Conservation (phyloP, 2,113 vertebrate species). For the Phalacrocorax aristotelis region DNA sequence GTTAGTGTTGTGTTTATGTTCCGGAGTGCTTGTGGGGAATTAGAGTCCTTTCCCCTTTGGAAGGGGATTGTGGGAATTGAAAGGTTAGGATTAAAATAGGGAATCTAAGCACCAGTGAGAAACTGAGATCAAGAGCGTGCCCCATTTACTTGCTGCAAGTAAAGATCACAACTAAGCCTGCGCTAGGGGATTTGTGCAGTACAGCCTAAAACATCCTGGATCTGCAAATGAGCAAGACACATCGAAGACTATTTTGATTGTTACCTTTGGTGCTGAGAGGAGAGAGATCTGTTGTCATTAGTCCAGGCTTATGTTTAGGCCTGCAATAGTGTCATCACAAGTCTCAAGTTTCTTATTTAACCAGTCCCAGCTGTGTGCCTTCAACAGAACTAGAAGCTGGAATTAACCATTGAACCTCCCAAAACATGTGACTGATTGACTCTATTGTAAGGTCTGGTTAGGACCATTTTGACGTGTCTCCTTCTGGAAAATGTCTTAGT, state of each 20-base stretch:
- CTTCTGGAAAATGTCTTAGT: constrained; percentile 13
- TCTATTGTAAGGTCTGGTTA: not conserved
- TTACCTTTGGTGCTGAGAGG: constrained; percentile 3
- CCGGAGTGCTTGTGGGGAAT: constrained; percentile 27
- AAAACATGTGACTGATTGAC: not conserved
- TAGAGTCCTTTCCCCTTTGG: not conserved
- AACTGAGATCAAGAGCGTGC: not conserved
- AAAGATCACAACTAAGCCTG: not conserved
- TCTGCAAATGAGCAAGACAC: not conserved
- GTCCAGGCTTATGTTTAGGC: not conserved
- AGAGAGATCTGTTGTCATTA: not conserved
- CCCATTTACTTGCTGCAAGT: not conserved
- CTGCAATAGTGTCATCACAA: not conserved
- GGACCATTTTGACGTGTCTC: not conserved
- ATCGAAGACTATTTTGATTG: not conserved
- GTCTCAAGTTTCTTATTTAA: constrained; percentile 49
- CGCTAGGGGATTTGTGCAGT: not conserved
- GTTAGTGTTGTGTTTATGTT: constrained; percentile 28
- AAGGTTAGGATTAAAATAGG: not conserved
- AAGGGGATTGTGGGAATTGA: not conserved
- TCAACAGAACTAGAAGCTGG: not conserved
- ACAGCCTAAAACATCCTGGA: not conserved
- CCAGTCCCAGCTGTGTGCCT: constrained; percentile 31
- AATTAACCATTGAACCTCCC: constrained; percentile 33
- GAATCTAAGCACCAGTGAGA: not conserved